Conservation (phyloP, 2,888 invertebrate species). For the Frankliniella fusca region DNA sequence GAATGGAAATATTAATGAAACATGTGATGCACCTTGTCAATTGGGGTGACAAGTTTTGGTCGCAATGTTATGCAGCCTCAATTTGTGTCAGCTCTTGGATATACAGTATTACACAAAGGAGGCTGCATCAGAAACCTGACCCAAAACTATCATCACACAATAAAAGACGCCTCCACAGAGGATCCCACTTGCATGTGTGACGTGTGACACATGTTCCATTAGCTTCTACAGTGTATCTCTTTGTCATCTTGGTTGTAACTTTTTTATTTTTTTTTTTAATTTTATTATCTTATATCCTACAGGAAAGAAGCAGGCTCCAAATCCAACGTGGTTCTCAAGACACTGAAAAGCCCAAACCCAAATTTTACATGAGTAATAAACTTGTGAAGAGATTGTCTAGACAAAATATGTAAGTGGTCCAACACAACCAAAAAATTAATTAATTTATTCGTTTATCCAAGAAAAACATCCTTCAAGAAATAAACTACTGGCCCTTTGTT, state of each 20-base stretch:
- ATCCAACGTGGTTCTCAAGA: slow-evolving; percentile 58
- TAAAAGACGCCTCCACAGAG: too few relatives aligned
- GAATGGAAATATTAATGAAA: too few relatives aligned
- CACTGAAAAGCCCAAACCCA: slow-evolving; percentile 61
- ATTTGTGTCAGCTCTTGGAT: too few relatives aligned
- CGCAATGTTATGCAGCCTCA: too few relatives aligned
- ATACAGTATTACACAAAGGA: too few relatives aligned
- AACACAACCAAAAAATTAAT: background rate
- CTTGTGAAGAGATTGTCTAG: slow-evolving; percentile 71
- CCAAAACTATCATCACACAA: too few relatives aligned
- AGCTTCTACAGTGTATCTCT: background rate
- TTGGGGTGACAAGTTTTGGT: too few relatives aligned
- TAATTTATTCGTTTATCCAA: slow-evolving; percentile 30
- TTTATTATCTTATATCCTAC: slow-evolving; percentile 35
- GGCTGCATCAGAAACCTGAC: too few relatives aligned
- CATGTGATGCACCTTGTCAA: too few relatives aligned
- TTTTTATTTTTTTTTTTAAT: slow-evolving; percentile 23
- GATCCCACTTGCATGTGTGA: too few relatives aligned
- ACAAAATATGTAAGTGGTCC: slow-evolving; percentile 68
- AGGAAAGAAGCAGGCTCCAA: slow-evolving; percentile 59
- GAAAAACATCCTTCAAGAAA: slow-evolving; percentile 28
- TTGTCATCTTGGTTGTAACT: background rate
- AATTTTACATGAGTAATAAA: slow-evolving; percentile 69
- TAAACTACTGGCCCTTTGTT: background rate
- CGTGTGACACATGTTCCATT: too few relatives aligned